Conservation (phyloP, 2,113 vertebrate genomes). For the Rhinoptilus africanus region DNA sequence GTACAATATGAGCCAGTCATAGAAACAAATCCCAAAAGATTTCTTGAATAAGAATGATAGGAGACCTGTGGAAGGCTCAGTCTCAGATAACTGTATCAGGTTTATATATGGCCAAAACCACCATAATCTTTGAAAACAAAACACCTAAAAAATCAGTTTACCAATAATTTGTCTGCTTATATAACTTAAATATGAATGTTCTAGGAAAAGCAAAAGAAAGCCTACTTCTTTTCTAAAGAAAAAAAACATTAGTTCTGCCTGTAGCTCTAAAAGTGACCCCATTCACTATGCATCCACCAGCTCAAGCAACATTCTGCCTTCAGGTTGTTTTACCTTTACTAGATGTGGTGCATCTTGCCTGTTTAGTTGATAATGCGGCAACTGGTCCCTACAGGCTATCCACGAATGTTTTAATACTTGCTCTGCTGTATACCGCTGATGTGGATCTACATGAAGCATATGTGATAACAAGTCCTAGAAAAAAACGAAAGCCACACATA, state of each 20-base stretch:
- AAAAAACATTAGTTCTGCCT: neutral
- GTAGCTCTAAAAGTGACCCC: neutral
- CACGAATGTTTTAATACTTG: constrained; percentile 95
- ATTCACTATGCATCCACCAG: neutral
- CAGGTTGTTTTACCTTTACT: constrained; percentile 81
- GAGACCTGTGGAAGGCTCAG: neutral
- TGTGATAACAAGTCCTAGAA: constrained; percentile 91
- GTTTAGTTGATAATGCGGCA: constrained; percentile 90
- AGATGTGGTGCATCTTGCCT: constrained; percentile 88
- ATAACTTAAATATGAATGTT: neutral
- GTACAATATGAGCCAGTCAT: neutral
- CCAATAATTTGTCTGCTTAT: neutral
- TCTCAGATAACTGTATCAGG: neutral
- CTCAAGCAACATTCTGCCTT: neutral
- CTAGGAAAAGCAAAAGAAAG: neutral
- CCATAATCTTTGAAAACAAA: neutral
- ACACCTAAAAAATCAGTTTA: neutral
- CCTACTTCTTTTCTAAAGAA: neutral
- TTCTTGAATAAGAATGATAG: neutral
- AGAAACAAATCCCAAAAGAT: neutral
- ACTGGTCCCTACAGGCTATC: constrained; percentile 89
- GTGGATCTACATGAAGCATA: constrained; percentile 97
- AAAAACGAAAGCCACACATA: neutral
- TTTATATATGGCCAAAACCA: neutral
- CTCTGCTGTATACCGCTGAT: constrained; percentile 92